A percentile compares a stretch with the other conserved stretches of the same genome.
phyloP scores from a whole-genome alignment of 2,797 vertebrate species.

The Holocentrus rufus region DNA sequence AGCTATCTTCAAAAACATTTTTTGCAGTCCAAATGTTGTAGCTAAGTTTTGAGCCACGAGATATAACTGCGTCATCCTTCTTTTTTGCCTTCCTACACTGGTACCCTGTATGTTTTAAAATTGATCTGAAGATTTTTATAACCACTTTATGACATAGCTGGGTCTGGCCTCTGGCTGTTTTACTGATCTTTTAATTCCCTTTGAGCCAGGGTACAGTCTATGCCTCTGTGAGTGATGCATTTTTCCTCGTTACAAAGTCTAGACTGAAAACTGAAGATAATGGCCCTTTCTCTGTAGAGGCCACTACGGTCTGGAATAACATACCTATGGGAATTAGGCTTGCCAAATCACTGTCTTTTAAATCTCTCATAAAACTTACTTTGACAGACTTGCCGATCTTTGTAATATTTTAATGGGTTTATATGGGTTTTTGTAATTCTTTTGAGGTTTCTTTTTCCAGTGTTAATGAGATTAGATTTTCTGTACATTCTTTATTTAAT shows the following conservation, averaged over 20 bases:
- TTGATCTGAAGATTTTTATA: slow-evolving; percentile 22
- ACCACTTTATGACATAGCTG: slow-evolving; percentile 25
- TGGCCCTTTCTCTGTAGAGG: neutral
- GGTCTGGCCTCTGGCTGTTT: slow-evolving; percentile 15
- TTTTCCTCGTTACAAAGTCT: slow-evolving; percentile 51
- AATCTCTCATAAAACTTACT: slow-evolving; percentile 17
- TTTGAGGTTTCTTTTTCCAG: neutral
- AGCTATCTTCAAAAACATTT: neutral
- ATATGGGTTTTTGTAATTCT: neutral
- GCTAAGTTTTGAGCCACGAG: neutral
- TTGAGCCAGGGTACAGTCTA: slow-evolving; percentile 10
- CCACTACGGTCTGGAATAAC: neutral
- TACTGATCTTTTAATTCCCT: slow-evolving; percentile 38
- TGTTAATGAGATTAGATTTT: neutral
- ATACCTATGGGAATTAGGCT: neutral
- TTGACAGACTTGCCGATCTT: slow-evolving; percentile 1
- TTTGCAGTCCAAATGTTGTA: neutral
- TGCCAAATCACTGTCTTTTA: slow-evolving; percentile 13
- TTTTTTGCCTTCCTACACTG: neutral
- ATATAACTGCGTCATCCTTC: neutral
- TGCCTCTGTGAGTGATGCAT: neutral
- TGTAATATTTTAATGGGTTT: too few species aligned
- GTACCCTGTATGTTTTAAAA: slow-evolving; percentile 13
- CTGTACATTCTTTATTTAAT: neutral
- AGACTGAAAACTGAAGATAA: slow-evolving; percentile 33